Evolutionary conservation across 1,140 invertebrate species (phyloP), one percentile per base, ranked within the genome.

Genomic region (Tyrophagus putrescentiae): DNA sequence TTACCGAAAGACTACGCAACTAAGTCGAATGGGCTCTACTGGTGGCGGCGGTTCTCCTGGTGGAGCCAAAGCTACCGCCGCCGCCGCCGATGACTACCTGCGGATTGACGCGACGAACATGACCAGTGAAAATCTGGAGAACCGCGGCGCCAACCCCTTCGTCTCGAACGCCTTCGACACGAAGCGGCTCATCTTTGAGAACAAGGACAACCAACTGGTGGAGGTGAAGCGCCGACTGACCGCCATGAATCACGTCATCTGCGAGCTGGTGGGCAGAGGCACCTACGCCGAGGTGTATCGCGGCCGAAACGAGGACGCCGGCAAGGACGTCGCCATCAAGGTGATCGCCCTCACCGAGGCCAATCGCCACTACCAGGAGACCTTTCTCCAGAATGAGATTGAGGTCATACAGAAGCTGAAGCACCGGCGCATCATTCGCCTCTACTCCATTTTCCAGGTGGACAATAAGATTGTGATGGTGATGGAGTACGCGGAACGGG

Each of bases 381-480:
- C 36, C 13, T 21, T 13, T 21, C 36, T 39, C 13, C 36, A 39
- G 21, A 39, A 39, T 39, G 36, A 39, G 21, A 13, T 39, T 13
- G 13, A 39, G 21, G 36, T 39, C 13, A 39, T 39, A 39, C 36
- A 21, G 13, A 39, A 39, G 21, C 36, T 39, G 36, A 13, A 21
- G 21, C 36, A 39, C 21, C 36, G 36, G 21, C 21, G 36, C 13
- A 39, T 39, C 25, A 31, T 59, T 3, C n/a, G 28, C 9, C n/a
- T 59, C 9, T 60, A 60, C 25, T 31, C 52, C n/a, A 25, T 60
- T 9, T 57, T 16, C n/a, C 23, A 60, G 9, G 41, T 29, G n/a
- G 28, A n/a, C 25, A n/a, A 61, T 23, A 13, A 18, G 6, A 16
- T 61, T 13, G 3, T 53, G 4, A 60, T 60, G 50, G 44, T 60